These are phyloP conservation scores for Formica exsecta DNA, from an alignment of 1,140 invertebrate species.

Conservation along the genomic window DNA sequence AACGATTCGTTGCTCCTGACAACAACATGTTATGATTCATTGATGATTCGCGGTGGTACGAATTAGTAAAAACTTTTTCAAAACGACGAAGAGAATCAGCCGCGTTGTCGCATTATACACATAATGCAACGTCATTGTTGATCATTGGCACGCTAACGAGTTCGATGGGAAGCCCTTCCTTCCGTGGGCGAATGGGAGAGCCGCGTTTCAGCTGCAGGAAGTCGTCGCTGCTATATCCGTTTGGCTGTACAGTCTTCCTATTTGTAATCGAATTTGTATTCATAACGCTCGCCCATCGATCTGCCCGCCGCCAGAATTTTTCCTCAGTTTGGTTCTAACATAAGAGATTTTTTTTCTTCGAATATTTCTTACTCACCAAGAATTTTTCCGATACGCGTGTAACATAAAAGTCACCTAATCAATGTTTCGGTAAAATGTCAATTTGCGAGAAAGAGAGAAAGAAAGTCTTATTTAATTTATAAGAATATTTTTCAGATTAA, in stretches of 20 bases:
- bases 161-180: slow-evolving; percentile 56
- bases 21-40: background rate
- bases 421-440: background rate
- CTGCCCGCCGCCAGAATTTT: slow-evolving; percentile 15
- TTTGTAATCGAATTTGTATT: slow-evolving; percentile 55
- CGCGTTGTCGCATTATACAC: slow-evolving; percentile 31
- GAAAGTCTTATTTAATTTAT: too few relatives aligned
- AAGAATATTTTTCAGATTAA: too few relatives aligned
- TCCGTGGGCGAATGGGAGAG: slow-evolving; percentile 33
- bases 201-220: slow-evolving; percentile 32
- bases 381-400: slow-evolving; percentile 16
- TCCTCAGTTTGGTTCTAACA: slow-evolving; percentile 6
- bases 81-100: background rate
- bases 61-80: slow-evolving; percentile 7
- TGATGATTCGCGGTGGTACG: background rate
- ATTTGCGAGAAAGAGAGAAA: background rate
- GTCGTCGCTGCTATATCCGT: slow-evolving; percentile 42
- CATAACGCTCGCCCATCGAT: slow-evolving; percentile 11
- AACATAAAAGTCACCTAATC: slow-evolving; percentile 32
- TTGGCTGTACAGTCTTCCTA: slow-evolving; percentile 34
- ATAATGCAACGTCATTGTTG: slow-evolving; percentile 24
- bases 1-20: background rate
- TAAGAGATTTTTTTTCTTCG: background rate
- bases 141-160: slow-evolving; percentile 33
- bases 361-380: background rate